Evolutionary conservation across 2,113 vertebrate genomes (phyloP), one percentile per base, ranked within the genome.

Genomic region (Struthio camelus): DNA sequence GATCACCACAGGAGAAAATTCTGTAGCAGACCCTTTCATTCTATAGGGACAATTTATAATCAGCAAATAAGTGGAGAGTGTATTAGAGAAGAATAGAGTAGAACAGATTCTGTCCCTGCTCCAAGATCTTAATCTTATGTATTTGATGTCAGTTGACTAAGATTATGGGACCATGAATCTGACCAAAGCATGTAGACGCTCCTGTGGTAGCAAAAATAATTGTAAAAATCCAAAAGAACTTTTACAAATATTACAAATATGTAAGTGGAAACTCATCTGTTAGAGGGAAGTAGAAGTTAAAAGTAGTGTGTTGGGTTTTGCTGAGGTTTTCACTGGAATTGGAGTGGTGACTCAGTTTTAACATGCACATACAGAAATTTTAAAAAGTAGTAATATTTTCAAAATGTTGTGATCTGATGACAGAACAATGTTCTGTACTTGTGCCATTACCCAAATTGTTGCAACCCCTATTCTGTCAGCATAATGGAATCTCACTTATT

Each of bases 301-400:
- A 77, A 95, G 51, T 51, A 62, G n/a, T 11, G 28, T 69, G 40
- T 69, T 94, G 62, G 25, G 14, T 96, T 94, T 91, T 36, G 53
- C 58, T 92, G 56, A 36, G 38, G 53, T 82, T 69, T 62, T 50
- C 15, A 0, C 2, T 75, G 61, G 70, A 93, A 90, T 34, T 32
- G 24, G 61, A 89, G 38, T 50, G 87, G 65, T 94, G 83, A 87
- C 87, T 94, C 86, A 65, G 11, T 84, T 85, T 92, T 90, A 80
- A 80, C 61, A 38, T 1, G 3, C 66, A 48, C 32, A 24, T 67
- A 65, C 61, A 79, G 59, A 85, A 64, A 54, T 91, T 27, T 24
- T 7, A 11, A 79, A 77, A 75, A 79, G 34, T 17, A 50, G n/a
- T 59, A 89, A 44, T 92, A 53, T 92, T 93, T 92, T 95, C 40